Conservation (phyloP, 2,797 vertebrate species). For the Parauchenoglanis ngamensis region DNA sequence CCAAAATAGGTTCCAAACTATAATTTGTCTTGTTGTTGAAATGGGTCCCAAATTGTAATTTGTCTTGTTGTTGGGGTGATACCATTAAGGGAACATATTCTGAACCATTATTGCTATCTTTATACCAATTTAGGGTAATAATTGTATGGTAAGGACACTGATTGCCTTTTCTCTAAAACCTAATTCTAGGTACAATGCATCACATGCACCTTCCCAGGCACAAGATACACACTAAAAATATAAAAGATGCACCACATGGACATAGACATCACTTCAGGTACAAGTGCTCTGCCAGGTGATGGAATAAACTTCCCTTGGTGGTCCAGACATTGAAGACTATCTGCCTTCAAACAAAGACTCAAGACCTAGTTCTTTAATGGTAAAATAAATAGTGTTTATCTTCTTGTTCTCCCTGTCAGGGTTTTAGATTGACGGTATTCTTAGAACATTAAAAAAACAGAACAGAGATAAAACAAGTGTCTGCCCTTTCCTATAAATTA, state of each 20-base stretch:
- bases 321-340: neutral
- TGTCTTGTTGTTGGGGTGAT: too few species aligned
- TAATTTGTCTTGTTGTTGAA: too few species aligned
- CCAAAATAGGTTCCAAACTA: too few species aligned
- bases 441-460: neutral
- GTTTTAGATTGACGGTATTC: neutral
- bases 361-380: neutral
- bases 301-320: neutral
- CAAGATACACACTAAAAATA: neutral
- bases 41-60: too few species aligned
- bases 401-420: neutral
- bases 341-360: neutral
- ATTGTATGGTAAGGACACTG: too few species aligned
- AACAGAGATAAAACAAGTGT: neutral
- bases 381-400: neutral
- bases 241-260: too few species aligned
- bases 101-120: too few species aligned
- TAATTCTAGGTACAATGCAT: too few species aligned
- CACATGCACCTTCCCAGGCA: neutral
- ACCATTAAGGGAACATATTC: too few species aligned
- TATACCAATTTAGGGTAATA: too few species aligned
- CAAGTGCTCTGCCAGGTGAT: neutral
- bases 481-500: neutral
- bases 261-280: neutral
- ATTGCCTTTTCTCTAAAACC: too few species aligned